phyloP scores from a whole-genome alignment of 2,113 vertebrate genomes.

The Polypterus bichir region DNA sequence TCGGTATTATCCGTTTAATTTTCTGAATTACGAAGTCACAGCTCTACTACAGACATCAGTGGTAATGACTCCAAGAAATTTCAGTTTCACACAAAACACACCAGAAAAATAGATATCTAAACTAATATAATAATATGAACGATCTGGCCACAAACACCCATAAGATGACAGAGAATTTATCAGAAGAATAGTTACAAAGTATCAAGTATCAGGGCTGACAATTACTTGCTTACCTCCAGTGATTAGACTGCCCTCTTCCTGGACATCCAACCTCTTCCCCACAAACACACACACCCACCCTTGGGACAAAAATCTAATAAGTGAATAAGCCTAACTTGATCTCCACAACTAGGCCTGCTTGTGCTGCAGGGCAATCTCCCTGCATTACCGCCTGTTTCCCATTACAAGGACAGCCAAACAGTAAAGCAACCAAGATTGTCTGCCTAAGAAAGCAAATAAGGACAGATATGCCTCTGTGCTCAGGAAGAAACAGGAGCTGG shows the following conservation, averaged over 20 bases:
- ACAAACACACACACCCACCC: constrained; percentile 17
- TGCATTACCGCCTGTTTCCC: constrained; percentile 63
- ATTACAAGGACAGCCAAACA: constrained; percentile 59
- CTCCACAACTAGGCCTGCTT: constrained; percentile 57
- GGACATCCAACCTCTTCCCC: constrained; percentile 24
- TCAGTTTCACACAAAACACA: constrained; percentile 53
- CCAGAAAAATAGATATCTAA: constrained; percentile 22
- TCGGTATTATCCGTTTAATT: constrained; percentile 12
- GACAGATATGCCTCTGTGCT: constrained; percentile 55
- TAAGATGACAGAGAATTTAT: constrained; percentile 49
- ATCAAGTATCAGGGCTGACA: constrained; percentile 62
- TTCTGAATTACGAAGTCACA: constrained; percentile 57
- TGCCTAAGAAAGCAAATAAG: constrained; percentile 68
- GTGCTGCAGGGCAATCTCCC: constrained; percentile 53
- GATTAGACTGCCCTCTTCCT: constrained; percentile 53
- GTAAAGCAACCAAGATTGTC: constrained; percentile 56
- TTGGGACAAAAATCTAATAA: constrained; percentile 62
- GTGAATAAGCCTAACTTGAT: constrained; percentile 63
- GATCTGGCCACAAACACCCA: constrained; percentile 43
- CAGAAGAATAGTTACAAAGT: constrained; percentile 51
- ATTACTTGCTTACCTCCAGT: constrained; percentile 58
- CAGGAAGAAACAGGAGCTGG: constrained; percentile 38
- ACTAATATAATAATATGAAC: constrained; percentile 55
- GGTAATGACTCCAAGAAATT: constrained; percentile 11
- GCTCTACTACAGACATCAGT: constrained; percentile 51